phyloP scores from a whole-genome alignment of 2,888 invertebrate species.

The Matsumyia berberina region DNA sequence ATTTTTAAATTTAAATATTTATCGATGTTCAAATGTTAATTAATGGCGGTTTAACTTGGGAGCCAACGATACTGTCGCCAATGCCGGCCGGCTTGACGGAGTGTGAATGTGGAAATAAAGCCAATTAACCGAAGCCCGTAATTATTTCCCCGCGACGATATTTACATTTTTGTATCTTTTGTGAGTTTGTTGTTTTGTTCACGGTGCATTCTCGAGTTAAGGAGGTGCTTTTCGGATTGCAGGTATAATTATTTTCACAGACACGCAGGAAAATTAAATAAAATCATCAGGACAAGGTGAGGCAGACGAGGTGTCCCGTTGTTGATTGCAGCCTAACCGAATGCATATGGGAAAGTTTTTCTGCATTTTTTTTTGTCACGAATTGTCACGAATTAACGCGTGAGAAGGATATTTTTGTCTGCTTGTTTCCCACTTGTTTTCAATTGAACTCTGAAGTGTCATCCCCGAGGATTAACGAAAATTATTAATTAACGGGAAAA shows the following conservation, averaged over 20 bases:
- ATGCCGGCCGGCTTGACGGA: background rate
- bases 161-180: conserved; percentile 20
- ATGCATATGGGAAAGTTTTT: background rate
- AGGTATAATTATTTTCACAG: conserved; percentile 55
- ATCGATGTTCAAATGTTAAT: conserved; percentile 70
- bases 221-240: conserved; percentile 47
- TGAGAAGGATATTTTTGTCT: background rate
- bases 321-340: conserved; percentile 32
- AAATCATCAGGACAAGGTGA: conserved; percentile 35
- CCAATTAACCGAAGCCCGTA: conserved; percentile 58
- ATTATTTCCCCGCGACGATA: conserved; percentile 37
- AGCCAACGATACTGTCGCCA: conserved; percentile 35
- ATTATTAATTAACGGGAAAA: conserved; percentile 61
- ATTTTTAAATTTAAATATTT: conserved; percentile 61
- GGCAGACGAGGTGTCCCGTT: conserved; percentile 44
- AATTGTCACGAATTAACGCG: conserved; percentile 14
- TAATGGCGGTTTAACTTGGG: conserved; percentile 54
- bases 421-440: conserved; percentile 6
- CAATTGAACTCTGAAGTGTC: conserved; percentile 41
- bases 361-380: background rate
- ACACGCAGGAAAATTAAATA: conserved; percentile 55
- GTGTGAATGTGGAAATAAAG: conserved; percentile 52
- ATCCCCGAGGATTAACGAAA: conserved; percentile 60
- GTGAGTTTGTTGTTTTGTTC: conserved; percentile 19
- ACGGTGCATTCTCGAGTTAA: conserved; percentile 43